Conservation (phyloP, 2,797 vertebrate species). For the Scyliorhinus canicula region DNA sequence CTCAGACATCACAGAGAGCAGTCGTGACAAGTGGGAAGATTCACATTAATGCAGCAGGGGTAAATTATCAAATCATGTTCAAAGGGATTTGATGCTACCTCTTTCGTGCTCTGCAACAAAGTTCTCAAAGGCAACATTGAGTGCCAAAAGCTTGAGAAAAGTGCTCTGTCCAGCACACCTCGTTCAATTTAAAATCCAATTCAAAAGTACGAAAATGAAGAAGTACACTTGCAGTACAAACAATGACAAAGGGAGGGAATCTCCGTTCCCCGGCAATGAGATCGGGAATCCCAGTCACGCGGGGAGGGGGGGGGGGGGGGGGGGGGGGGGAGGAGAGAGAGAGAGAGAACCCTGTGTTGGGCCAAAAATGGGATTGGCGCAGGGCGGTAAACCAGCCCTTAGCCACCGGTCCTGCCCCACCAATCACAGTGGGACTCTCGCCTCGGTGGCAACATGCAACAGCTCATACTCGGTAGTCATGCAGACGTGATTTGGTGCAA, state of each 20-base stretch:
- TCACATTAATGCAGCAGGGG: background rate
- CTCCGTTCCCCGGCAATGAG: too few relatives aligned
- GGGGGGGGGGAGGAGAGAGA: too few relatives aligned
- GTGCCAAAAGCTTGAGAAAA: background rate
- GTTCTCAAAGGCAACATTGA: background rate
- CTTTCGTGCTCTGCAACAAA: background rate
- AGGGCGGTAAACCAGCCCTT: too few relatives aligned
- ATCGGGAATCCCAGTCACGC: too few relatives aligned
- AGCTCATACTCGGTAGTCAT: too few relatives aligned
- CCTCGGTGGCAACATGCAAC: too few relatives aligned
- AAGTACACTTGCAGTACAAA: background rate
- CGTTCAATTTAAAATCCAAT: background rate
- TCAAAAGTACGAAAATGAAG: background rate
- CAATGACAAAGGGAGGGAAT: background rate
- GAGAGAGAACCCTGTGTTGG: too few relatives aligned
- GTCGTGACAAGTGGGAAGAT: background rate
- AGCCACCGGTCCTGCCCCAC: too few relatives aligned
- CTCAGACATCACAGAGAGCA: background rate
- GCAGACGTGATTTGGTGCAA: too few relatives aligned
- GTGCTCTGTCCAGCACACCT: background rate
- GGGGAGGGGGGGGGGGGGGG: too few relatives aligned
- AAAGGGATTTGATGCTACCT: background rate
- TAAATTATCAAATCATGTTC: background rate
- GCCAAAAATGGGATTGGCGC: too few relatives aligned
- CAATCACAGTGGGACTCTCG: too few relatives aligned